These are phyloP conservation scores for Andrena hattorfiana DNA, from an alignment of 2,888 invertebrate species.

Conservation along the genomic window DNA sequence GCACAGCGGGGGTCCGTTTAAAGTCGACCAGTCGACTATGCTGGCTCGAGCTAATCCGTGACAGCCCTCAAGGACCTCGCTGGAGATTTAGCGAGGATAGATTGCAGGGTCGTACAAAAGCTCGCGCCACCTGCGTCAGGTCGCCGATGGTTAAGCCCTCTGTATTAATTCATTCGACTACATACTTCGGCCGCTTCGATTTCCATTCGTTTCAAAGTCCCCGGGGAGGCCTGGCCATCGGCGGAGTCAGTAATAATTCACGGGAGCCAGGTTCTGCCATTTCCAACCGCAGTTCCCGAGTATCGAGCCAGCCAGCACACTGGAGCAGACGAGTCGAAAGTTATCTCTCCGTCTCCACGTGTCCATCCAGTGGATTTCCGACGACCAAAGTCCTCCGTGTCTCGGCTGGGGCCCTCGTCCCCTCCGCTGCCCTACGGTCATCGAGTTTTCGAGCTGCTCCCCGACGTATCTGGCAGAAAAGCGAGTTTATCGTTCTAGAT, in stretches of 20 bases:
- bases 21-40: not conserved
- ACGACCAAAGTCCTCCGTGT: not conserved
- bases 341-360: not conserved
- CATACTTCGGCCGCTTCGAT: not conserved
- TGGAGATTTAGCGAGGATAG: not conserved
- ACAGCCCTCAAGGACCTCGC: not conserved
- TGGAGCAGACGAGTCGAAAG: not conserved
- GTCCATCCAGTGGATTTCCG: not conserved
- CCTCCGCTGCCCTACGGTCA: slow-evolving; percentile 16
- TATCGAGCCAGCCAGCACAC: not conserved
- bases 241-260: not conserved
- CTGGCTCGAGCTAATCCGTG: not conserved
- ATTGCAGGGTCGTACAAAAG: no score
- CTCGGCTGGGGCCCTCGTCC: not conserved
- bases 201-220: not conserved
- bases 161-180: not conserved
- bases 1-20: not conserved
- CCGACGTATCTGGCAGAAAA: not conserved
- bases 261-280: not conserved
- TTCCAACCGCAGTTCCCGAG: not conserved
- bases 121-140: not conserved
- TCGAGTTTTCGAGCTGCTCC: no score
- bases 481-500: slow-evolving; percentile 6
- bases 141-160: not conserved
- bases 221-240: not conserved